Conservation (phyloP, 2,888 invertebrate genomes). For the Erebia ligea region DNA sequence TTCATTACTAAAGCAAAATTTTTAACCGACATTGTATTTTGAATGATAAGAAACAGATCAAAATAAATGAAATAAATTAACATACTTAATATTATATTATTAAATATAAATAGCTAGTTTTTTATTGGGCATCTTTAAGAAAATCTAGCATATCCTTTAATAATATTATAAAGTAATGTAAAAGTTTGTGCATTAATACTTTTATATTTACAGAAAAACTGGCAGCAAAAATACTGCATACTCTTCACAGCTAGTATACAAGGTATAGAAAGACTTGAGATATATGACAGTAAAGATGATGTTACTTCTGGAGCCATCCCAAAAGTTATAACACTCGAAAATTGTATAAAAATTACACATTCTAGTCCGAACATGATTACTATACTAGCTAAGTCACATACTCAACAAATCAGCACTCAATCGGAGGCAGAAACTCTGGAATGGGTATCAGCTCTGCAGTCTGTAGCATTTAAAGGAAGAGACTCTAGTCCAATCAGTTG, state of each 20-base stretch:
- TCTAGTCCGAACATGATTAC: constrained; percentile 84
- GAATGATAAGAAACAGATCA: neutral
- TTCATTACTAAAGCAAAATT: neutral
- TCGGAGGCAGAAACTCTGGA: constrained; percentile 88
- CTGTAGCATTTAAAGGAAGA: constrained; percentile 90
- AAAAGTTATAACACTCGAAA: constrained; percentile 92
- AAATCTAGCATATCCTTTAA: neutral
- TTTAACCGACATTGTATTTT: neutral
- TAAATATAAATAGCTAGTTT: too few relatives aligned
- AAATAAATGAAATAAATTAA: too few relatives aligned
- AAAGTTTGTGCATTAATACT: neutral
- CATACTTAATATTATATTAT: too few relatives aligned
- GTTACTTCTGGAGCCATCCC: constrained; percentile 84
- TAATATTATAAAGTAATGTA: too few relatives aligned
- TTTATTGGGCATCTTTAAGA: neutral
- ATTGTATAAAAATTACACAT: constrained; percentile 93
- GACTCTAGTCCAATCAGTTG: constrained; percentile 84
- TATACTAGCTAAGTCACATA: constrained; percentile 90
- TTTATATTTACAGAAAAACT: constrained; percentile 86
- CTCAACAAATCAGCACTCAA: constrained; percentile 83
- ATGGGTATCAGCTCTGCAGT: constrained; percentile 91
- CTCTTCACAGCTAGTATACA: constrained; percentile 92
- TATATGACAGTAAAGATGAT: constrained; percentile 92
- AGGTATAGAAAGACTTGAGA: constrained; percentile 93
- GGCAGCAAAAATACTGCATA: constrained; percentile 91